phyloP scores from a whole-genome alignment of 2,113 vertebrate genomes.

The Cheilinus undulatus region DNA sequence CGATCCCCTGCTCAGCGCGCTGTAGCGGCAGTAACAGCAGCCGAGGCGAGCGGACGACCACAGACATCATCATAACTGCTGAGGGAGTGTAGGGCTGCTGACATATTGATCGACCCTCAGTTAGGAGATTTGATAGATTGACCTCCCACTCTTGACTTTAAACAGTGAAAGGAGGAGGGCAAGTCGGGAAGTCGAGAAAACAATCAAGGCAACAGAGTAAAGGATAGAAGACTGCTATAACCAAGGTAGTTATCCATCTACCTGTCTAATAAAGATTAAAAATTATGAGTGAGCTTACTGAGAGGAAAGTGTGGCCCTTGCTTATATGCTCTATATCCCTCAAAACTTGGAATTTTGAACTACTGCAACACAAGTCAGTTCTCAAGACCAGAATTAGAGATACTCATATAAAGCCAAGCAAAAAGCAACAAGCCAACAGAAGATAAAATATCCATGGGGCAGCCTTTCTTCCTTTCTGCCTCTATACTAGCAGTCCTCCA shows the following conservation, averaged over 20 bases:
- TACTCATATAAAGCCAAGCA: neutral
- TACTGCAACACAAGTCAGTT: neutral
- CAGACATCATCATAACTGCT: conserved; percentile 88
- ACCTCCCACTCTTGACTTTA: conserved; percentile 68
- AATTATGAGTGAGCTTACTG: too few relatives aligned
- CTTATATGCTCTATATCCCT: neutral
- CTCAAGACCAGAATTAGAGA: neutral
- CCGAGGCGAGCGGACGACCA: conserved; percentile 56
- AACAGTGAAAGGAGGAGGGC: conserved; percentile 62
- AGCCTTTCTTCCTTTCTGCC: conserved; percentile 21
- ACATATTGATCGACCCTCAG: conserved; percentile 83
- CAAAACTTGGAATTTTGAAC: too few relatives aligned
- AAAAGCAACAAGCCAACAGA: conserved; percentile 10
- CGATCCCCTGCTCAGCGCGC: conserved; percentile 85
- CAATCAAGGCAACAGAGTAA: conserved; percentile 4
- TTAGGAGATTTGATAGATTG: conserved; percentile 85
- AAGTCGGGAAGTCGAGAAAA: conserved; percentile 54
- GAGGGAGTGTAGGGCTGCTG: conserved; percentile 76
- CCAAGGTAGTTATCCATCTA: conserved; percentile 1
- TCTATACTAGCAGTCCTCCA: conserved; percentile 35
- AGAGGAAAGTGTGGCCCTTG: neutral
- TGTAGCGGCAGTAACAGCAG: conserved; percentile 80
- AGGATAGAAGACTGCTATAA: conserved; percentile 5
- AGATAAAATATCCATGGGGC: conserved; percentile 13
- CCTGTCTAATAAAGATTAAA: neutral